Conservation (phyloP, 2,888 invertebrate genomes). For the Mythimna impura region DNA sequence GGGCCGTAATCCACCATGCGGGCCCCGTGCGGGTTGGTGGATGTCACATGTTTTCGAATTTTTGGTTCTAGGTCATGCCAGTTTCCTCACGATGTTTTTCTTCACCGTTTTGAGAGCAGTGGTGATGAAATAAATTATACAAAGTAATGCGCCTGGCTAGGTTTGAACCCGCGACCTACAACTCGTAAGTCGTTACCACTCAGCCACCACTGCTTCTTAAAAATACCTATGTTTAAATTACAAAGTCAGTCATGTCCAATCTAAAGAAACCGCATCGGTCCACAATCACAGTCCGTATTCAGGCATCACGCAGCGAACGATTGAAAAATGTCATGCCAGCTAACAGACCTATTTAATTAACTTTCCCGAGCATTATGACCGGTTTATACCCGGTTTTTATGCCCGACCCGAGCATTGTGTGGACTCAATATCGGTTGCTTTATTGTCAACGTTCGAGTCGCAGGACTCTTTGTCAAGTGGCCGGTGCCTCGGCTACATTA, state of each 20-base stretch:
- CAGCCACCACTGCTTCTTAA: too few relatives aligned
- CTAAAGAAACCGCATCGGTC: slow-evolving; percentile 34
- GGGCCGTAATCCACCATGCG: too few relatives aligned
- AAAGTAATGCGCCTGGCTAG: too few relatives aligned
- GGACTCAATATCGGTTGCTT: slow-evolving; percentile 85
- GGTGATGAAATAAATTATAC: too few relatives aligned
- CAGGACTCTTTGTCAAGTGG: slow-evolving; percentile 77
- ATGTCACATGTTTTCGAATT: too few relatives aligned
- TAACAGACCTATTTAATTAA: slow-evolving; percentile 85
- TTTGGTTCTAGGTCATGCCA: too few relatives aligned
- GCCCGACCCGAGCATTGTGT: slow-evolving; percentile 81
- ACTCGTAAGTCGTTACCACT: too few relatives aligned
- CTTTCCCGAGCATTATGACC: slow-evolving; percentile 81
- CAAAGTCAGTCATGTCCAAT: slow-evolving; percentile 32
- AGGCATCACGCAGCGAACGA: slow-evolving; percentile 73
- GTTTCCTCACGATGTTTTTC: too few relatives aligned
- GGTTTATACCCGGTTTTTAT: slow-evolving; percentile 83
- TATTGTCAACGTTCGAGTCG: slow-evolving; percentile 76
- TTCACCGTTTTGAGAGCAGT: too few relatives aligned
- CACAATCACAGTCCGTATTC: slow-evolving; percentile 47
- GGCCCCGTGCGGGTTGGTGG: too few relatives aligned
- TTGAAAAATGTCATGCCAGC: slow-evolving; percentile 80
- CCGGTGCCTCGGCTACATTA: slow-evolving; percentile 49
- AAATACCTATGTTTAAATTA: neutral
- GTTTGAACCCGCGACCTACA: too few relatives aligned